Base-by-base conservation (phyloP, 2,888 invertebrate genomes). In the Eulithis prunata region DNA sequence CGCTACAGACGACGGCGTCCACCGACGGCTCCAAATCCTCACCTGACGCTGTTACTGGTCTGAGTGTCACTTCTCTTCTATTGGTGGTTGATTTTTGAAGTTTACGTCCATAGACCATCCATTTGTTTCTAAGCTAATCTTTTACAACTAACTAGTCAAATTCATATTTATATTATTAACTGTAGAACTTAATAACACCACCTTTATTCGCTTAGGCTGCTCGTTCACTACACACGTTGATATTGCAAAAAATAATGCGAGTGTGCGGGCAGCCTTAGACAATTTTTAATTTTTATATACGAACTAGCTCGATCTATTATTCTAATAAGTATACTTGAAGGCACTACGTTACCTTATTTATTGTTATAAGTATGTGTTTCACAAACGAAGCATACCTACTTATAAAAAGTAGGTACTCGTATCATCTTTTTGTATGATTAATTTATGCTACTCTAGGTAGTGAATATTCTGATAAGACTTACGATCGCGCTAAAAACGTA, bases 111-210 rank as follows among this genome's bases (percentile, higher is more conserved):
- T 32, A 32, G 32, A 32, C 32, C 21, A 56, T 56, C 52, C 51
- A 28, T 47, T 62, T 56, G 11, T 62, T 62, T 59, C 57, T 68
- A 57, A 64, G 53, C 61, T 64, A 54, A 61, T 66, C 28, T 68
- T 68, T 63, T 66, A 53, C 60, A 68, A 73, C 73, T 73, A 73
- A 73, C 73, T 73, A 73, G 73, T 73, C 73, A 73, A 71, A 70
- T 60, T 68, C 32, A 68, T 64, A 62, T 59, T 71, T 67, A 70
- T 63, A 52, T 58, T 36, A 56, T 55, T 49, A 46, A 57, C 38
- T 38, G 45, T 64, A 64, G 58, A 59, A 55, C 55, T 52, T 56
- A 41, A 47, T 53, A 53, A 60, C 13, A n/a, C 3, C 11, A 13
- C 12, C 32, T 57, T 46, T 47, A 53, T 46, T 66, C 28, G 46